Evolutionary conservation across 2,797 vertebrate species (phyloP), one percentile per base, ranked within the genome.

Genomic region (Anguilla megastoma): DNA sequence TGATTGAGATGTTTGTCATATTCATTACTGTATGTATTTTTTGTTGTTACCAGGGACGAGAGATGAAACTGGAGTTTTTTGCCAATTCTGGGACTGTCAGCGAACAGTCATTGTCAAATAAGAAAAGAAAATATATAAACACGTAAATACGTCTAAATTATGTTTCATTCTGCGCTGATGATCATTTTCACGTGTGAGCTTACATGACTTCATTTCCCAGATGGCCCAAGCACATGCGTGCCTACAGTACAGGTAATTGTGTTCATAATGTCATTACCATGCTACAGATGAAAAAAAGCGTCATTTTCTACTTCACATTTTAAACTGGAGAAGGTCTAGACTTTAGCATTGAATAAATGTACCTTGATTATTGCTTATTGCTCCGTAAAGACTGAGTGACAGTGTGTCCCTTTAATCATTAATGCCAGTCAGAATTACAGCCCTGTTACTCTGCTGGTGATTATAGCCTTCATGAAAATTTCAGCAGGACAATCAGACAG

Each of bases 401-500:
- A 71, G 69, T 33, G 7, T 45, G 36, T 21, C 33, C 36, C 33
- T 79, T 79, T 76, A 41, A 79, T 79, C 36, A 79, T 41, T 79
- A 79, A 79, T 41, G 74, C 33, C 36, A 45, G 74, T 41, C 16
- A 79, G 74, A 79, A 21, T 79, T 79, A 79, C 45, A 41, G 74
- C 74, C 74, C 74, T 79, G 74, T 45, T 79, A 6, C 45, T 36
- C 74, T 18, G 74, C 74, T 45, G 16, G 33, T 76, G 71, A 76
- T 76, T 76, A 36, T 21, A 76, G 27, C 71, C 71, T 76, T 76
- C 30, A 45, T 79, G 12, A 45, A 45, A 79, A 16, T 79, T 79
- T 41, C 74, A 79, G 74, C 1, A 14, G 16, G 74, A 79, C 74
- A 45, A 18, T 79, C 74, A 79, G 18, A 79, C 33, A 79, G 3